Evolutionary conservation across 2,888 invertebrate genomes (phyloP).

Genomic region (Philhelius pedissequus): DNA sequence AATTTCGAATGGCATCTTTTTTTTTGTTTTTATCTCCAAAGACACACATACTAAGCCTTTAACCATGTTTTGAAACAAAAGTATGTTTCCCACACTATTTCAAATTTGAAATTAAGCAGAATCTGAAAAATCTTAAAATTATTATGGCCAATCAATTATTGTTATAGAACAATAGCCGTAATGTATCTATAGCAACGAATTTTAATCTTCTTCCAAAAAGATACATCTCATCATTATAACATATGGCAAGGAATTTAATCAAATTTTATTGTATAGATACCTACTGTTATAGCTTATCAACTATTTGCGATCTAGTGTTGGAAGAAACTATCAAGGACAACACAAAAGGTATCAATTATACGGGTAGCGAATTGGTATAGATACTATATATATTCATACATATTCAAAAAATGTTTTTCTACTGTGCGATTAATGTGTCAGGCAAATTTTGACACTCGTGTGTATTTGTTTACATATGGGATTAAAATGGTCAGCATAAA

Average conservation of each 20-base stretch:
- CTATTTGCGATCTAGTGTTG: conserved; percentile 16
- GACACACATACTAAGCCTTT: background rate
- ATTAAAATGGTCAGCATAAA: conserved; percentile 39
- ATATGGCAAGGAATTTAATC: conserved; percentile 12
- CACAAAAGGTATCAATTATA: conserved; percentile 29
- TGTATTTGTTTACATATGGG: conserved; percentile 43
- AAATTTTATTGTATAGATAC: conserved; percentile 20
- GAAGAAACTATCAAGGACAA: conserved; percentile 33
- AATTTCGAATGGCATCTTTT: background rate
- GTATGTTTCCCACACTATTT: background rate
- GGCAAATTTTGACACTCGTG: conserved; percentile 46
- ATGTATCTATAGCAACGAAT: background rate
- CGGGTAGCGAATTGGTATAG: conserved; percentile 11
- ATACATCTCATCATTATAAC: background rate
- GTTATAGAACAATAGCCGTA: background rate
- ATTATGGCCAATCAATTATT: background rate
- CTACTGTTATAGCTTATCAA: conserved; percentile 19
- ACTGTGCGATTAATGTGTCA: conserved; percentile 39
- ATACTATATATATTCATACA: background rate
- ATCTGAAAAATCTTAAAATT: background rate
- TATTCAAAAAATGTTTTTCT: background rate
- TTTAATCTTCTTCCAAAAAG: background rate
- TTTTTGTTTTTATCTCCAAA: background rate
- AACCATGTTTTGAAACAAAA: background rate
- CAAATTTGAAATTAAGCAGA: background rate